Evolutionary conservation across 2,888 invertebrate species (phyloP), one percentile per base, ranked within the genome.

Genomic region (Drosophila setosimentum): DNA sequence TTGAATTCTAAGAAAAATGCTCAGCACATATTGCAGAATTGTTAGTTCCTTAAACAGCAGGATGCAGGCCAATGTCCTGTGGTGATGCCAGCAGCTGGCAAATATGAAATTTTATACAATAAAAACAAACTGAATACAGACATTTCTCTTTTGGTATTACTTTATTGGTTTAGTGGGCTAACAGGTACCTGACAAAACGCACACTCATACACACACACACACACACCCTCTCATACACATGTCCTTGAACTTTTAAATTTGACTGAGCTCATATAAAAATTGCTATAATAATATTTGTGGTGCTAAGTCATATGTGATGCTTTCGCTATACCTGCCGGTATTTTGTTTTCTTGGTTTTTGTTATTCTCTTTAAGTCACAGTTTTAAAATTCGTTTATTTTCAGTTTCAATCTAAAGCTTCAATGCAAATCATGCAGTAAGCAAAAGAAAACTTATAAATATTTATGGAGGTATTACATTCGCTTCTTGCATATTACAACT

Each of bases 221-320:
- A 32, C 37, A 40, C 37, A 40, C 11, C 13, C 45, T 21, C 21
- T 13, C 21, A 21, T 21, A 13, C 37, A 13, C 53, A 35, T 58
- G 55, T 57, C 80, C 80, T 73, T 86, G 83, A 83, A 86, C 79
- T 75, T 85, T 74, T 21, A 45, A 62, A 70, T 74, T 76, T 50
- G 42, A 40, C 42, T 13, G 49, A 59, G 50, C 40, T 71, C 67
- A 50, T 42, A 60, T n/a, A 68, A 67, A 64, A 29, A 58, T 59
- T 42, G 63, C 40, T 66, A 50, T 18, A 51, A 53, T 60, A 48
- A 32, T 49, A 7, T 62, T 35, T 37, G 42, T 24, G 30, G 13
- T 33, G 16, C 37, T 27, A 51, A 51, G 60, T 51, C 35, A 24
- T 42, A 16, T 21, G 40, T 27, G 24, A n/a, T 40, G 21, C 45